Base-by-base conservation (phyloP, 2,888 invertebrate species). In the Bimastos eiseni region DNA sequence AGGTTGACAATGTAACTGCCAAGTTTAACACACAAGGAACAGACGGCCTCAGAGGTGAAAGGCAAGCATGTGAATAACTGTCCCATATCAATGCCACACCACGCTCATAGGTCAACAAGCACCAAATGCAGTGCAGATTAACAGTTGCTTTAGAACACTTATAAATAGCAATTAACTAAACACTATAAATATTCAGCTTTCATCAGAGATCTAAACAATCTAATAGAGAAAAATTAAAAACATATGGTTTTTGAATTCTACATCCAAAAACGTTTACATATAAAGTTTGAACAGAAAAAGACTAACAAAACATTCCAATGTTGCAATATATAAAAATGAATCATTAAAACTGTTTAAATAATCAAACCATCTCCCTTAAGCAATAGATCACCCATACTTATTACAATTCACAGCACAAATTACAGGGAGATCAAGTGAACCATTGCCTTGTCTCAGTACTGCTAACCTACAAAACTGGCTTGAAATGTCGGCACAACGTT, bases 31-130 rank as follows among this genome's bases (percentile, higher is more conserved):
- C 30, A 70, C 70, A 70, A n/a, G 70, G n/a, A 70, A 30, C 11
- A n/a, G n/a, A 70, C 70, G n/a, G n/a, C 70, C 70, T n/a, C 70
- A n/a, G 8, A 30, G n/a, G 70, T 70, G 70, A 70, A 70, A 70
- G 70, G 70, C 70, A 70, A 70, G 70, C 70, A 70, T n/a, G 70
- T 70, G 70, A 70, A 70, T 70, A 70, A n/a, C n/a, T 70, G 70
- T 30, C 70, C 30, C 30, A 30, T 70, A n/a, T 0, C 70, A 70
- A 70, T 70, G 70, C 70, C 70, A 70, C 30, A 70, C n/a, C 70
- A 70, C 70, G n/a, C 70, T n/a, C 70, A n/a, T 70, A n/a, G 70
- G 70, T 70, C 70, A 70, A 70, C 70, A 70, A 70, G 70, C 70
- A 70, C n/a, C 70, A 70, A 70, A n/a, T 70, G 70, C 30, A n/a